These are phyloP conservation scores for Drosophila subpulchrella DNA, from an alignment of 1,140 invertebrate genomes.

Conservation along the genomic window DNA sequence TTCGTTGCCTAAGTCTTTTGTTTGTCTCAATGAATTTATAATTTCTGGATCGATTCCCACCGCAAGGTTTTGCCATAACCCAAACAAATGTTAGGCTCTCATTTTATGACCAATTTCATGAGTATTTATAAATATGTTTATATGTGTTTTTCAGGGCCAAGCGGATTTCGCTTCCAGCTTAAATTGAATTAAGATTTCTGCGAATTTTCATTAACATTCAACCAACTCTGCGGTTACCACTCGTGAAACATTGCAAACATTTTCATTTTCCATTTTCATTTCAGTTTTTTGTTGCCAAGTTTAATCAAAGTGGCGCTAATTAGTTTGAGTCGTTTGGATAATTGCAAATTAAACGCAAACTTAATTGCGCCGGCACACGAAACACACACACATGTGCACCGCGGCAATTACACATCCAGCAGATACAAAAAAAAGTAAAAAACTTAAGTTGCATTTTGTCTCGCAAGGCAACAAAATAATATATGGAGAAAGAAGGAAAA, in stretches of 20 bases:
- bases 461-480: constrained; percentile 50
- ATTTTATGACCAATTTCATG: constrained; percentile 36
- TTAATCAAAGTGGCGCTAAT: constrained; percentile 83
- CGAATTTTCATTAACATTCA: constrained; percentile 33
- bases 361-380: constrained; percentile 81
- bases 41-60: constrained; percentile 52
- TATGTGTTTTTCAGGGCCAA: constrained; percentile 29
- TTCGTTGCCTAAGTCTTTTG: constrained; percentile 79
- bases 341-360: constrained; percentile 83
- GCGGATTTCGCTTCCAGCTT: constrained; percentile 5
- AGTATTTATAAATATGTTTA: constrained; percentile 1
- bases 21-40: constrained; percentile 67
- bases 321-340: constrained; percentile 83
- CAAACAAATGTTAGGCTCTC: constrained; percentile 31
- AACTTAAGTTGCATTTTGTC: constrained; percentile 60
- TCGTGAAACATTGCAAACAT: constrained; percentile 27
- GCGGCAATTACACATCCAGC: constrained; percentile 54
- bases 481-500: constrained; percentile 37
- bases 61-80: constrained; percentile 10
- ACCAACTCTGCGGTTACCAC: constrained; percentile 5
- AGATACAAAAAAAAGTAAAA: constrained; percentile 21
- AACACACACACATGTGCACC: constrained; percentile 34
- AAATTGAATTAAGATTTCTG: constrained; percentile 39
- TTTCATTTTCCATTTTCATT: constrained; percentile 41
- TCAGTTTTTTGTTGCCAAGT: constrained; percentile 58